Base-by-base conservation (phyloP, 2,888 invertebrate species). In the Cephus runcator region DNA sequence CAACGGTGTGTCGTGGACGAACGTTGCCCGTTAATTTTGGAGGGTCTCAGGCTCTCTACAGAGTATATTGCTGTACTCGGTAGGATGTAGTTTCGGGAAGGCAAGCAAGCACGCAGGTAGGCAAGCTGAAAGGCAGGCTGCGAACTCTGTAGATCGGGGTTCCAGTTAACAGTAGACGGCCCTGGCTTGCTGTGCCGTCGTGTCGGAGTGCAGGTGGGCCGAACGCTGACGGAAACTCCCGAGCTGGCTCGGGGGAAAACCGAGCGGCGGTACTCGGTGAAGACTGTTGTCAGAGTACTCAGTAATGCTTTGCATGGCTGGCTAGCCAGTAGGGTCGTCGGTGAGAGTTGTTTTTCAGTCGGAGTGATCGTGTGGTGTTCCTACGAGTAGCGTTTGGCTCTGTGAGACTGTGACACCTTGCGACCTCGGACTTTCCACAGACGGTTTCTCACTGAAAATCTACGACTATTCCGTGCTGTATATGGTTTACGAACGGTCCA, bases 181-280 rank as follows among this genome's bases (percentile, higher is more conserved):
- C 75, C 82, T 82, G 83, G 34, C 71, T 30, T 35, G 69, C 76
- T 83, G 87, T 86, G 81, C 83, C 83, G 84, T 86, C 86, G 87
- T 88, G 87, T 85, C 91, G 92, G 92, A 92, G 92, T 93, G 93
- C 93, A 93, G 93, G 93, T 93, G 93, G 93, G 92, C 92, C 93
- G 93, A 92, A 79, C 76, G 68, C 75, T 80, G 82, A 79, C 93
- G 93, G 91, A 83, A 84, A 81, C 33, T 2, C 71, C 85, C 93
- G 93, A 92, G 79, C 84, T 69, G 76, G 86, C 91, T 88, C 88
- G 88, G 88, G 86, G 86, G 86, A 88, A 88, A 89, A 87, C 89
- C 88, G 89, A 89, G 81, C 84, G 85, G 83, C 85, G 85, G 85
- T 82, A 85, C 84, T 86, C 87, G 83, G 83, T 85, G 87, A 87